These are phyloP conservation scores for Dromococcyx pavoninus DNA, from an alignment of 2,797 vertebrate genomes.

Conservation along the genomic window DNA sequence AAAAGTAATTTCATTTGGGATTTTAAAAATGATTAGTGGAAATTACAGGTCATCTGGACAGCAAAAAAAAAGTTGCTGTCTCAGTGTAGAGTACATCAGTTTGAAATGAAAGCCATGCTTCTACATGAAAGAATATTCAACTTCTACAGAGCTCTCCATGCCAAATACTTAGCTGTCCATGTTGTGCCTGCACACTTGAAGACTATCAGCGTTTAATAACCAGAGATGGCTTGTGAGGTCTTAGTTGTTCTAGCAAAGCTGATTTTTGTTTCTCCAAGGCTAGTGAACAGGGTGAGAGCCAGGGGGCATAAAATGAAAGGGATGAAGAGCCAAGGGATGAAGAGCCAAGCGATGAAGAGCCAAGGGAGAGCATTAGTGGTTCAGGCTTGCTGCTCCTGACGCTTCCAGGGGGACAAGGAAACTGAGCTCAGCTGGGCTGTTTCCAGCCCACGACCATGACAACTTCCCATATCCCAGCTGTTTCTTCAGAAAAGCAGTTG, in stretches of 20 bases:
- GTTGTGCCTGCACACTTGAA: background rate
- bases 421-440: background rate
- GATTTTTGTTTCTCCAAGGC: background rate
- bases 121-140: background rate
- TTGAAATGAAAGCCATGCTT: background rate
- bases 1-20: background rate
- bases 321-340: background rate
- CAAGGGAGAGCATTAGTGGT: background rate
- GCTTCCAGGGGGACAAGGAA: background rate
- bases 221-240: background rate
- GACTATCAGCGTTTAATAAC: background rate
- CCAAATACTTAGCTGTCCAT: background rate
- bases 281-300: background rate
- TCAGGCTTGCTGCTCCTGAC: background rate
- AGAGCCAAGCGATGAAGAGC: background rate
- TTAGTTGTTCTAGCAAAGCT: background rate
- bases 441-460: background rate
- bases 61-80: background rate
- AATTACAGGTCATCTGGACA: background rate
- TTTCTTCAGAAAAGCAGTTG: background rate
- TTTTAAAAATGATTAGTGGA: background rate
- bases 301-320: background rate
- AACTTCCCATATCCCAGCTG: background rate
- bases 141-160: background rate
- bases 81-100: background rate